Base-by-base conservation (phyloP, 2,888 invertebrate genomes). In the Ellobium chinense region DNA sequence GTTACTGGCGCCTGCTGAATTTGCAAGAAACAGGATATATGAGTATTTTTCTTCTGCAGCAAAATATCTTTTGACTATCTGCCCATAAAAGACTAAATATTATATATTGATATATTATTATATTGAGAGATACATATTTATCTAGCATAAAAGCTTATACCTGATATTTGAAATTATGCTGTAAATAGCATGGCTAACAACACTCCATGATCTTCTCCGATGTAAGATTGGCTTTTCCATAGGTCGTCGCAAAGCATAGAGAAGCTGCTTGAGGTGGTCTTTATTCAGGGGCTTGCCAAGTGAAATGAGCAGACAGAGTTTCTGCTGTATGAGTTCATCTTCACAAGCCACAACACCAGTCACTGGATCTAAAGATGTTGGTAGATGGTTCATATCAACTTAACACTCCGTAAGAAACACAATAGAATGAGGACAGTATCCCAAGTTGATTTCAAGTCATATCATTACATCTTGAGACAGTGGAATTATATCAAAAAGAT, bases 211-310 rank as follows among this genome's bases (percentile, higher is more conserved):
- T 37, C 58, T 79, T 29, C 74, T 62, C 21, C 54, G 36, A 37
- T 24, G 73, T 12, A 80, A 31, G 24, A 74, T 46, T 0, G 80
- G 80, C 36, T 80, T 80, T n/a, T 66, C 80, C 2, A 58, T 3
- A 31, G 80, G 80, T 29, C 80, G 36, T 31, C 80, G 46, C 24
- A 80, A 66, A 31, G 37, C 39, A 58, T 37, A 68, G 60, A 80
- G 54, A 9, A 80, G n/a, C 36, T 66, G 68, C 31, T 56, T 36
- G 34, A 80, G 74, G 24, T 65, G 72, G 12, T 74, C 74, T 60
- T 72, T 37, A 21, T 12, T 29, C 24, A 74, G 37, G 7, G 66
- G 63, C 0, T 39, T 36, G 1, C 74, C 74, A 24, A 60, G 58
- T n/a, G 80, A 58, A 9, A 80, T 27, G 39, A 80, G 66, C 12